Evolutionary conservation across 2,113 vertebrate genomes (phyloP).

Genomic region (Centropus bengalensis): DNA sequence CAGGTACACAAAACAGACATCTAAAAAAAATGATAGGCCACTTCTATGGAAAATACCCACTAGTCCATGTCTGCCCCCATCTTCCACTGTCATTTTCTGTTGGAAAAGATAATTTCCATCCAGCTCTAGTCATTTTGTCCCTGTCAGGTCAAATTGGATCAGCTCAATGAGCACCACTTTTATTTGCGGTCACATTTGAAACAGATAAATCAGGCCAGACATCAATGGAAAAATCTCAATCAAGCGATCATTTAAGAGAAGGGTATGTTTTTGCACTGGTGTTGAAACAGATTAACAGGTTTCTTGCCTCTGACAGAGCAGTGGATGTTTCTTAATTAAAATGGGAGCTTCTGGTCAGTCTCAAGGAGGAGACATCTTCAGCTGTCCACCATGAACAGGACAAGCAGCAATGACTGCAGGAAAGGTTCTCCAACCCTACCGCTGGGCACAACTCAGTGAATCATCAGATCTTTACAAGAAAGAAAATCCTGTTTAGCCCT

Average conservation of each 20-base stretch:
- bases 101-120: slow-evolving; percentile 33
- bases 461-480: not conserved
- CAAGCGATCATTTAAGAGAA: not conserved
- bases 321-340: not conserved
- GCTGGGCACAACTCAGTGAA: not conserved
- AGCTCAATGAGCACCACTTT: not conserved
- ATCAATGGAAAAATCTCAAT: slow-evolving; percentile 53
- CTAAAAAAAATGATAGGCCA: not conserved
- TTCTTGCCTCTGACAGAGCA: not conserved
- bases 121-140: slow-evolving; percentile 36
- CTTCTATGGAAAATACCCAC: not conserved
- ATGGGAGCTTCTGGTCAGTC: not conserved
- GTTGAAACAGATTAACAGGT: not conserved
- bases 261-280: not conserved
- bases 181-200: slow-evolving; percentile 40
- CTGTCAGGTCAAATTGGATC: slow-evolving; percentile 63
- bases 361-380: not conserved
- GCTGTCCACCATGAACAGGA: not conserved
- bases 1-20: not conserved
- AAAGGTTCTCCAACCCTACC: not conserved
- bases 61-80: not conserved
- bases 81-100: slow-evolving; percentile 5
- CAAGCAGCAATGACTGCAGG: not conserved
- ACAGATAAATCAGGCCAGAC: slow-evolving; percentile 51
- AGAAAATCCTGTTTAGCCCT: not conserved